Evolutionary conservation across 2,797 vertebrate genomes (phyloP), one percentile per base, ranked within the genome.

Genomic region (Poecilia wingei): DNA sequence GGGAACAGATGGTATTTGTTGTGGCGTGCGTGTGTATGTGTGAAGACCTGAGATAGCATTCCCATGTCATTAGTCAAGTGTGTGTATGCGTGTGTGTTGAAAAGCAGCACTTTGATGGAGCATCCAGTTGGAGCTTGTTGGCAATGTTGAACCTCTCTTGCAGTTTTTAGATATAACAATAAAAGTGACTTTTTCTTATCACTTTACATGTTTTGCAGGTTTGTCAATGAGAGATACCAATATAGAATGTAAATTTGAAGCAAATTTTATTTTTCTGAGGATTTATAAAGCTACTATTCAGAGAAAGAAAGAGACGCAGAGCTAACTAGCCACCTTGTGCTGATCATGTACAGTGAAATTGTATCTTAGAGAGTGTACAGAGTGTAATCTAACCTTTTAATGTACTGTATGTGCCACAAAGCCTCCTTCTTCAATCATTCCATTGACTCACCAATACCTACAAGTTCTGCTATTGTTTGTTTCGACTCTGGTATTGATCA

Each of bases 371-470:
- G 78, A 76, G 88, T 93, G 89, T 94, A 93, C 86, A 93, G 90
- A 87, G 87, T 92, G 89, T 93, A 89, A 90, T 92, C 73, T 90
- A 92, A 91, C 80, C 89, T 86, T 92, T 78, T 78, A 88, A 88
- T 91, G 91, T 93, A 94, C 92, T 92, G 89, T 93, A 90, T 85
- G 91, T 92, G 85, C 92, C 89, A 91, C 89, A 80, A 87, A 88
- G 85, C 91, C 91, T 93, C 90, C 89, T 91, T 88, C 90, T 94
- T 84, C 91, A 90, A 83, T 93, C 94, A 95, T 94, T 95, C 94
- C 93, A 93, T 93, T 77, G 83, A 82, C 41, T 84, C 89, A 89
- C 74, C 82, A 70, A 77, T 80, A 85, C 78, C 74, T 86, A 86
- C 82, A 86, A 81, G 75, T 87, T 82, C 87, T 81, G 78, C 88